These are phyloP conservation scores for Betta splendens DNA, from an alignment of 2,797 vertebrate genomes.

Conservation along the genomic window DNA sequence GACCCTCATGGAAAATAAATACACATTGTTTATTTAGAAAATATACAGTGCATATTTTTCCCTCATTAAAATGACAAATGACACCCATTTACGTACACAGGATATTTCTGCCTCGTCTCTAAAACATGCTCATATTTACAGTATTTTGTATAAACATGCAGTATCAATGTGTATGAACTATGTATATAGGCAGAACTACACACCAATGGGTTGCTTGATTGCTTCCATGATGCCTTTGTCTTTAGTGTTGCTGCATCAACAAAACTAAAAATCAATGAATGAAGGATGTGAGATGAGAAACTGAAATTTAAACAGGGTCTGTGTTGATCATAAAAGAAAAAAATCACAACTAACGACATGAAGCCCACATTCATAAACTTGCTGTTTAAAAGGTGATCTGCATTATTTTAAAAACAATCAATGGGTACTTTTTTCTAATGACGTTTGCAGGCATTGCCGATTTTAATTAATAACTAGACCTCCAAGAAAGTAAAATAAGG, in stretches of 20 bases:
- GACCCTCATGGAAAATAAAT: constrained; percentile 84
- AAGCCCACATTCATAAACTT: constrained; percentile 50
- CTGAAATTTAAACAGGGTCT: constrained; percentile 40
- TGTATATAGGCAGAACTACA: constrained; percentile 86
- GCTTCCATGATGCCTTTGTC: constrained; percentile 81
- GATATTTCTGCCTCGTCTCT: constrained; percentile 82
- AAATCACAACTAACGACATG: constrained; percentile 32
- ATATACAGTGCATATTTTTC: constrained; percentile 85
- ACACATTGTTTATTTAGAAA: constrained; percentile 84
- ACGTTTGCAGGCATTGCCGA: constrained; percentile 11
- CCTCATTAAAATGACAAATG: constrained; percentile 87
- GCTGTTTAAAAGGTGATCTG: constrained; percentile 31
- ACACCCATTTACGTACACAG: constrained; percentile 83
- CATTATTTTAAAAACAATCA: constrained; percentile 53
- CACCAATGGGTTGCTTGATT: constrained; percentile 77
- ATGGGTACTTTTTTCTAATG: constrained; percentile 31
- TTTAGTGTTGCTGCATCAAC: constrained; percentile 77
- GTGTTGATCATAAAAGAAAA: constrained; percentile 41
- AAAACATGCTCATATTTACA: constrained; percentile 91
- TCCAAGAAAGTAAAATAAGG: constrained; percentile 11
- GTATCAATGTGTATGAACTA: constrained; percentile 84
- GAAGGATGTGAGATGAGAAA: constrained; percentile 47
- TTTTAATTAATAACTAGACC: constrained; percentile 14
- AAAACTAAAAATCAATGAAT: constrained; percentile 30
- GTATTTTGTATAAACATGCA: constrained; percentile 89